A percentile compares a stretch with the other conserved stretches of the same genome.
Evolutionary conservation across 2,888 invertebrate genomes (phyloP).

Genomic region (Limnephilus rhombicus): DNA sequence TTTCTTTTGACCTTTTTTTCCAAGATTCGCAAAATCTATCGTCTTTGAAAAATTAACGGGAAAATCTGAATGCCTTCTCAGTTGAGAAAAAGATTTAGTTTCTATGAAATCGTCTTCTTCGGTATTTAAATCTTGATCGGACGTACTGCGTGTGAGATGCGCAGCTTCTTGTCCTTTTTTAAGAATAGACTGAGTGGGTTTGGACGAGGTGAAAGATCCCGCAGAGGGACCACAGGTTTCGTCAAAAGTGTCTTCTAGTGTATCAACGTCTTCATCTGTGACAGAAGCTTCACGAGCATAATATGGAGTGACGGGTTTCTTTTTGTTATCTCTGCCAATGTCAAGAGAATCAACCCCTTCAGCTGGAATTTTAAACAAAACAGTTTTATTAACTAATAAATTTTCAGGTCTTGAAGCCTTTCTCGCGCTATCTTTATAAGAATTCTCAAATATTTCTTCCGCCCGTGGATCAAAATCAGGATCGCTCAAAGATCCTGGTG

Average conservation of each 20-base stretch:
- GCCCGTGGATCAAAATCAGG: constrained; percentile 91
- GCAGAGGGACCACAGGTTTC: constrained; percentile 17
- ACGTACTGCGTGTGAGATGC: constrained; percentile 78
- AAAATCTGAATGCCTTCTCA: constrained; percentile 77
- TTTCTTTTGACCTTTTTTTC: constrained; percentile 53
- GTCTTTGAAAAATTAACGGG: constrained; percentile 67
- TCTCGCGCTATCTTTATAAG: constrained; percentile 71
- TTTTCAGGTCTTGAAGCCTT: constrained; percentile 83
- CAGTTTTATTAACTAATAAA: constrained; percentile 76
- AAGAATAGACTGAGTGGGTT: constrained; percentile 55
- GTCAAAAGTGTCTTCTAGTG: constrained; percentile 70
- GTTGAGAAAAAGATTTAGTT: constrained; percentile 69
- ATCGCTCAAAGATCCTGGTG: constrained; percentile 79
- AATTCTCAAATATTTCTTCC: constrained; percentile 74
- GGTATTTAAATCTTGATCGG: constrained; percentile 82
- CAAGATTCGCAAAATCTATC: constrained; percentile 59
- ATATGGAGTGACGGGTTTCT: constrained; percentile 90
- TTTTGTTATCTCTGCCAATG: constrained; percentile 79
- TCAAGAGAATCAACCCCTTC: constrained; percentile 73
- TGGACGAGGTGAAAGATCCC: neutral
- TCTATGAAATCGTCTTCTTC: constrained; percentile 71
- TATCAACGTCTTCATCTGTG: constrained; percentile 76
- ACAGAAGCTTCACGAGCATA: constrained; percentile 83
- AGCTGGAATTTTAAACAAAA: constrained; percentile 77
- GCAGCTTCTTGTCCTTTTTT: constrained; percentile 68